Conservation (phyloP, 2,113 vertebrate species). For the Hipposideros armiger region DNA sequence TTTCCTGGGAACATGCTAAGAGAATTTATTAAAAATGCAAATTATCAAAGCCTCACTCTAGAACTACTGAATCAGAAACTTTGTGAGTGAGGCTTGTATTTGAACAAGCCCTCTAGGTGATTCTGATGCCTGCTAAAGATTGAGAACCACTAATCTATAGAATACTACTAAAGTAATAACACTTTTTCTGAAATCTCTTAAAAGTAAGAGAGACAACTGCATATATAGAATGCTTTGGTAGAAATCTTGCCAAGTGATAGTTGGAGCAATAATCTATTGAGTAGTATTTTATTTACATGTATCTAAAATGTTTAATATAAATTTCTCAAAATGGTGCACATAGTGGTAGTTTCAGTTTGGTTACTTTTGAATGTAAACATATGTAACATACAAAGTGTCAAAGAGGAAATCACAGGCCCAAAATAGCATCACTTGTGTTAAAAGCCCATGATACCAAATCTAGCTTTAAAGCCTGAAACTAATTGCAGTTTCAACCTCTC, state of each 20-base stretch:
- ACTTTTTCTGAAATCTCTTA: not conserved
- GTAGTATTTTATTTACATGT: not conserved
- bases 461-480: not conserved
- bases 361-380: constrained; percentile 14
- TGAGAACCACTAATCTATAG: not conserved
- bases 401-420: not conserved
- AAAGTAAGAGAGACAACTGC: not conserved
- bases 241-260: not conserved
- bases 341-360: not conserved
- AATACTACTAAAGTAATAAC: not conserved
- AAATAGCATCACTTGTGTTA: not conserved
- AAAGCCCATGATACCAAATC: not conserved
- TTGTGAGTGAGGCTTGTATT: not conserved
- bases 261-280: not conserved
- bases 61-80: not conserved
- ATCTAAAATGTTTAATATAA: constrained; percentile 21
- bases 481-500: not conserved
- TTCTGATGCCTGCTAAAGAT: not conserved
- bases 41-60: not conserved
- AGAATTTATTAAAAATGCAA: not conserved
- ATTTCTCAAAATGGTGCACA: not conserved
- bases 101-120: not conserved
- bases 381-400: not conserved
- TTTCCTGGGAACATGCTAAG: not conserved
- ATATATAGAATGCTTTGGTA: not conserved